Percentiles rank a stretch among this genome's conserved stretches.
Evolutionary conservation across 2,888 invertebrate genomes (phyloP).

Genomic region (Enoplolaimus lenunculus): DNA sequence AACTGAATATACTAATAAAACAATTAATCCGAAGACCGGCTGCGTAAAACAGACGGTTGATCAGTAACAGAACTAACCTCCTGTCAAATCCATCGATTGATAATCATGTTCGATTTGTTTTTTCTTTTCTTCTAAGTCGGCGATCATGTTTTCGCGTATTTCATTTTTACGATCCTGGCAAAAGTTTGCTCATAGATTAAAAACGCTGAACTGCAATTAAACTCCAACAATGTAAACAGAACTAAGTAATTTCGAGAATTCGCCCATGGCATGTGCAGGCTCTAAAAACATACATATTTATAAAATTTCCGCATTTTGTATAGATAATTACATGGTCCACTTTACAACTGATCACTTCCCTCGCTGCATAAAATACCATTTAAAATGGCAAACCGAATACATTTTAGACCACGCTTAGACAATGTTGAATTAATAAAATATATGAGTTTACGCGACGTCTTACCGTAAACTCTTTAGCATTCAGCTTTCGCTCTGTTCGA

Average conservation of each 20-base stretch:
- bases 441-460: too few relatives aligned
- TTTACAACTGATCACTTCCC: neutral
- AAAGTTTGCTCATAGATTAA: too few relatives aligned
- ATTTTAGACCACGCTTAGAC: too few relatives aligned
- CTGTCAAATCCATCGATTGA: constrained; percentile 72
- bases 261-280: neutral
- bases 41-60: too few relatives aligned
- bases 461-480: neutral
- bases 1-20: too few relatives aligned
- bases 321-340: neutral
- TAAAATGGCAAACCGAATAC: too few relatives aligned
- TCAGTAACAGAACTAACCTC: constrained; percentile 47
- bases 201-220: too few relatives aligned
- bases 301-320: neutral
- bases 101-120: constrained; percentile 74
- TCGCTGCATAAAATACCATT: too few relatives aligned
- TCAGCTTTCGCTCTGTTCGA: neutral
- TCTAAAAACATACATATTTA: neutral
- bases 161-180: constrained; percentile 81
- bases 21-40: too few relatives aligned
- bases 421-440: too few relatives aligned
- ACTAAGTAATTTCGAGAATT: too few relatives aligned
- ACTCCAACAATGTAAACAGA: too few relatives aligned
- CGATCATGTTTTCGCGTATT: constrained; percentile 67
- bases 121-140: constrained; percentile 80